Evolutionary conservation across 2,797 vertebrate genomes (phyloP).

Genomic region (Chiroxiphia lanceolata): DNA sequence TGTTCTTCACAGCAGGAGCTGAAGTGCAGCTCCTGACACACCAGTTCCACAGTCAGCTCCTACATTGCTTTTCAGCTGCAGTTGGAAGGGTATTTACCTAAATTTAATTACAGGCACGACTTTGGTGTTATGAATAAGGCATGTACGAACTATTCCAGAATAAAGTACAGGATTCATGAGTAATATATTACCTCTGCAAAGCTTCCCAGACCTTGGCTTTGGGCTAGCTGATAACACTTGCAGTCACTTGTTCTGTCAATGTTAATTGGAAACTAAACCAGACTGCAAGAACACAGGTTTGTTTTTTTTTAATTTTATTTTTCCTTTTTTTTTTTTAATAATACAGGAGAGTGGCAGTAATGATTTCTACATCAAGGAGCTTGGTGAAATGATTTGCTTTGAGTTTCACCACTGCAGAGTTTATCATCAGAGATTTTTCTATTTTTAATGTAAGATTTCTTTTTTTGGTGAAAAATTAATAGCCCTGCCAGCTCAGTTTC

Average conservation of each 20-base stretch:
- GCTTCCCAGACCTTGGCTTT: neutral
- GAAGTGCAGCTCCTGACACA: neutral
- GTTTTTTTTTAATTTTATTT: no score
- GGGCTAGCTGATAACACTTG: conserved; percentile 18
- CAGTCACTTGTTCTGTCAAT: conserved; percentile 32
- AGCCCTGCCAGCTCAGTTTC: neutral
- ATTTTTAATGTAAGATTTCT: conserved; percentile 24
- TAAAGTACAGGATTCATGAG: neutral
- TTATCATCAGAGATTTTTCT: conserved; percentile 15
- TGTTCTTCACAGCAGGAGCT: neutral
- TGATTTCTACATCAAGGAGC: conserved; percentile 37
- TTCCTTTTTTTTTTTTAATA: neutral
- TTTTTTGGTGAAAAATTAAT: conserved; percentile 3
- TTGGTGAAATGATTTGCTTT: conserved; percentile 6
- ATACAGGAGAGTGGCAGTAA: conserved; percentile 20
- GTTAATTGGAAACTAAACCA: conserved; percentile 7
- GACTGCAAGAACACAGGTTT: neutral
- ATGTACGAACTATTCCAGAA: neutral
- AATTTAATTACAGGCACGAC: neutral
- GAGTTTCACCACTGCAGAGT: conserved; percentile 4
- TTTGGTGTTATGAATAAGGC: neutral
- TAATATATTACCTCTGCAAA: neutral
- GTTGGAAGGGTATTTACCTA: neutral
- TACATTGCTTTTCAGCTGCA: neutral
- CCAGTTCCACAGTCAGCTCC: neutral